Base-by-base conservation (phyloP, 53 echinoderm and acorn worm species). In the Paelopatides confundens region DNA sequence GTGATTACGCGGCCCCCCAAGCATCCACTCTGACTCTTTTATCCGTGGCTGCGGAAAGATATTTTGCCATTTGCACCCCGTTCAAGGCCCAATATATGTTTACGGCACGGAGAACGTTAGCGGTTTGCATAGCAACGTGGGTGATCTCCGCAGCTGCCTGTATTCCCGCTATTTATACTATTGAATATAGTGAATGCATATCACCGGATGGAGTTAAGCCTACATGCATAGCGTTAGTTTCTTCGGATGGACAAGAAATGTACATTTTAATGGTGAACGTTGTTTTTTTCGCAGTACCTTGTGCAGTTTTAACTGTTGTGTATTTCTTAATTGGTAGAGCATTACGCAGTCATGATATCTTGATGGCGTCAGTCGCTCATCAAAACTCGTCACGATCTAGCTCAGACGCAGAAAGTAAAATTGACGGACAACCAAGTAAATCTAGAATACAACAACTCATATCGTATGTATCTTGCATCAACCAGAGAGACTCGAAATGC, bases 61-160 rank as follows among this genome's bases (percentile, higher is more conserved):
- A 96, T 65, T 94, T 92, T 78, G 96, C 92, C 63, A 94, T 96
- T 77, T 96, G 96, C 54, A 94, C 92, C 43, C 96, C 96, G 18
- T 91, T 96, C 66, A 92, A 92, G 67, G 96, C 92, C 24, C 90
- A 92, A 66, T 94, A 94, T 66, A 90, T 92, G 53, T 96, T 94
- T 85, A 96, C 96, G 12, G 88, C 94, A 13, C 79, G 87, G 27
- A 64, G 94, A 24, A 96, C 96, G 2, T 63, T 94, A 3, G 71
- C 86, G 48, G 88, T 96, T 38, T 94, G 94, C 76, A 70, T 88
- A 11, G 50, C 76, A 34, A 88, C 92, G 6, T 96, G 96, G 96
- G 24, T 96, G 26, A 82, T 94, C n/a, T 88, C 96, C 34, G 74
- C 81, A 37, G 36, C 88, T 9, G 87, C 90, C 14, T 92, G 94